A percentile compares a stretch with the other conserved stretches of the same genome.
phyloP scores from a whole-genome alignment of 2,113 vertebrate genomes.

The Trachemys scripta region DNA sequence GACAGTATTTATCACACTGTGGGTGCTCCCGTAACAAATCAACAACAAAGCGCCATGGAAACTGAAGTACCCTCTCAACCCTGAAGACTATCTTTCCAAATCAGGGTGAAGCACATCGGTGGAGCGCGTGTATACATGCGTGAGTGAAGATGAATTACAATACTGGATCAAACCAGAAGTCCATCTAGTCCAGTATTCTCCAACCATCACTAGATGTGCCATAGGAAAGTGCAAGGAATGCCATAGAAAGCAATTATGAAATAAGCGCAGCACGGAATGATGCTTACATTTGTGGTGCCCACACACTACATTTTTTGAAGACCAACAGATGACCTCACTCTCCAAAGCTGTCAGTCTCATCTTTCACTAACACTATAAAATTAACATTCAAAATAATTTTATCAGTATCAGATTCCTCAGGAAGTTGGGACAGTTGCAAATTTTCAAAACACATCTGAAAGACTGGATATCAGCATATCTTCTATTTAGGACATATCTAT shows the following conservation, averaged over 20 bases:
- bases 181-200: neutral
- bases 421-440: neutral
- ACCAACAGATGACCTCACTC: neutral
- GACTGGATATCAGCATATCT: too few species aligned
- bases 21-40: neutral
- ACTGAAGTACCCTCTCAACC: neutral
- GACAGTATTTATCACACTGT: neutral
- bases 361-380: neutral
- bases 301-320: neutral
- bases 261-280: neutral
- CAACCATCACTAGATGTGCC: neutral
- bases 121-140: neutral
- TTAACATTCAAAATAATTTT: neutral
- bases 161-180: neutral
- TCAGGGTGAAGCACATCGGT: neutral
- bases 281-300: neutral
- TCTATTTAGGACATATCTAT: neutral
- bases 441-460: too few species aligned
- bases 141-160: neutral
- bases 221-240: neutral
- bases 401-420: neutral
- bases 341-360: neutral
- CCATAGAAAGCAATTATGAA: neutral
- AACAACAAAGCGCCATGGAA: neutral
- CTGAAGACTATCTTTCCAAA: neutral